A percentile compares a stretch with the other conserved stretches of the same genome.
Conservation (phyloP, 2,888 invertebrate species). For the Theodoxus fluviatilis region DNA sequence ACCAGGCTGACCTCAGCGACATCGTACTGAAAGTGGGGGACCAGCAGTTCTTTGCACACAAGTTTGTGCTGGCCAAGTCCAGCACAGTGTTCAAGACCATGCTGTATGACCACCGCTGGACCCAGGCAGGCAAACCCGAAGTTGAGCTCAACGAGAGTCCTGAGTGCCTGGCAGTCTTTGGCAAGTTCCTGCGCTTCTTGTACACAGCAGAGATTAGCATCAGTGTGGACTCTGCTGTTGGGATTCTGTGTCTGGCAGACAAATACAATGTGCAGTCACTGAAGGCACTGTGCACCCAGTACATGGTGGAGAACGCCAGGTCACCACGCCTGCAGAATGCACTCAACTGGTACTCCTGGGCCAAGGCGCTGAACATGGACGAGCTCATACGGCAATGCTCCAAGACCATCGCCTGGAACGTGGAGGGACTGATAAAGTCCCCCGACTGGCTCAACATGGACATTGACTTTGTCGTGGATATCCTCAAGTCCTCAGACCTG, state of each 20-base stretch:
- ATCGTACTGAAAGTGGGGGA: conserved; percentile 54
- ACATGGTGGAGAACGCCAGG: conserved; percentile 62
- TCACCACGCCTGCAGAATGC: conserved; percentile 62
- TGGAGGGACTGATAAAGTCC: conserved; percentile 53
- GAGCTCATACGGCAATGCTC: conserved; percentile 58
- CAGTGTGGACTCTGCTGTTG: conserved; percentile 57
- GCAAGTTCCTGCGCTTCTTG: conserved; percentile 61
- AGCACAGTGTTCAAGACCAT: conserved; percentile 64
- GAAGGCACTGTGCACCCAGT: conserved; percentile 58
- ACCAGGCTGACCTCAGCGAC: conserved; percentile 60
- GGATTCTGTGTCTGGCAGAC: conserved; percentile 64
- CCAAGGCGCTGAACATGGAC: conserved; percentile 61
- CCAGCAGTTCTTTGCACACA: conserved; percentile 56
- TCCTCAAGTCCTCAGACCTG: conserved; percentile 58
- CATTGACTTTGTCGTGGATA: conserved; percentile 60
- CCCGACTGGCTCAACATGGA: conserved; percentile 63
- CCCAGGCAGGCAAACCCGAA: conserved; percentile 48
- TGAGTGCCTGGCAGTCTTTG: conserved; percentile 62
- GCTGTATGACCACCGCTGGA: conserved; percentile 61
- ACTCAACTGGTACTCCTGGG: conserved; percentile 65
- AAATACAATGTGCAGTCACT: conserved; percentile 63
- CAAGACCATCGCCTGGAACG: conserved; percentile 65
- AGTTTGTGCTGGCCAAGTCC: conserved; percentile 64
- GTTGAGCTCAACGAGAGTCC: conserved; percentile 59
- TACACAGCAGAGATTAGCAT: conserved; percentile 64